Base-by-base conservation (phyloP, 2,797 vertebrate species). In the Cryptoprocta ferox region DNA sequence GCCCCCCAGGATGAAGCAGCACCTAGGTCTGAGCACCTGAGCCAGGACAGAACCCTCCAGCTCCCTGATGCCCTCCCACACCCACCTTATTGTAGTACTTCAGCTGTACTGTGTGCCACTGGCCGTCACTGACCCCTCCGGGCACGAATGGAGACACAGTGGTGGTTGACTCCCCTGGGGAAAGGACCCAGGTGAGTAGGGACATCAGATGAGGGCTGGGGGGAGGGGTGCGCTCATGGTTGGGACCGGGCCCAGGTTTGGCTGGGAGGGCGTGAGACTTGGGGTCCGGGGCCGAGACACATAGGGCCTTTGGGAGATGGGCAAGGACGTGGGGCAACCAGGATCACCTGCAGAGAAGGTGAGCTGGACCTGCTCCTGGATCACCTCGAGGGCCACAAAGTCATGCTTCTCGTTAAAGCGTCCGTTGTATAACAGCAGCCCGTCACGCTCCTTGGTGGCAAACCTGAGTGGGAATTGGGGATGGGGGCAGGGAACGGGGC, bases 401-500 rank as follows among this genome's bases (percentile, higher is more conserved):
- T 99, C 99, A 11, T 99, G 99, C 68, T 99, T 99, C 97, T 99
- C 99, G 0, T 99, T 99, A 98, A 99, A 99, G 97, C 99, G 99
- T 7, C 99, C 99, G 0, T 99, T 99, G 98, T 99, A 99, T 37
- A 99, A 98, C 48, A 99, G 99, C 79, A 99, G 98, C 39, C 99
- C 99, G 0, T 99, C 98, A 0, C 98, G 98, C 97, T 99, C 99
- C 98, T 98, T 99, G 14, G 99, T 99, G 94, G 99, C 99, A 98
- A 99, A 99, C 97, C 99, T 99, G 98, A 35, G 92, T 28, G 70
- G 95, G 37, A 65, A 53, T 70, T 21, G 73, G 80, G 35, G 30
- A 45, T 0, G 12, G 73, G 19, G 68, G 24, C 59, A 80, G 28
- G 28, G 12, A 39, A 75, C 82, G 78, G 37, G 48, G 70, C 14